These are phyloP conservation scores for Chymomyza costata DNA, from an alignment of 1,140 invertebrate genomes.

Conservation along the genomic window DNA sequence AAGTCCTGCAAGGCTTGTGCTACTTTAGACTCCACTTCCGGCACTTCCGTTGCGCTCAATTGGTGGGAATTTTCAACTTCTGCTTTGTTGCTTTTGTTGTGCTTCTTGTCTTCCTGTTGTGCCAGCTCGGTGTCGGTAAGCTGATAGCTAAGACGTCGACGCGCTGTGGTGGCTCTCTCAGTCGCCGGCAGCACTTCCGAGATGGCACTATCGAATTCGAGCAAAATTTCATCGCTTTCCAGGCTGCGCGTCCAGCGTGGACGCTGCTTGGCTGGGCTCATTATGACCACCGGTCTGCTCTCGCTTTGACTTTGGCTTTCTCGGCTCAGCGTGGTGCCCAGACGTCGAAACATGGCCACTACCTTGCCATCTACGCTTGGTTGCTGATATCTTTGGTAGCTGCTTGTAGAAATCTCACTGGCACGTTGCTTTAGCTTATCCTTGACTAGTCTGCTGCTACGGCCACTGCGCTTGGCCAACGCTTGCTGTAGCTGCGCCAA, in stretches of 20 bases:
- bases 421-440: constrained; percentile 1
- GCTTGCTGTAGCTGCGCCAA: constrained; percentile 22
- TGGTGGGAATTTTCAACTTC: constrained; percentile 41
- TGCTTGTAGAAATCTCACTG: no score
- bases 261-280: constrained; percentile 58
- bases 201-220: constrained; percentile 68
- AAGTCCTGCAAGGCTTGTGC: constrained; percentile 34
- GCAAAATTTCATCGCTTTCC: constrained; percentile 64
- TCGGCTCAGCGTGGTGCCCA: constrained; percentile 61
- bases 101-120: constrained; percentile 17
- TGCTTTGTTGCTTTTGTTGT: constrained; percentile 19
- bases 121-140: constrained; percentile 26
- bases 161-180: constrained; percentile 19
- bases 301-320: constrained; percentile 1
- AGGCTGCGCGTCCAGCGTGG: constrained; percentile 56
- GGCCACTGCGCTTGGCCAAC: constrained; percentile 7
- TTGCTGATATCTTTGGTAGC: constrained; percentile 51
- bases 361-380: constrained; percentile 70
- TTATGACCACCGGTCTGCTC: constrained; percentile 38
- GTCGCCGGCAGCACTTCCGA: constrained; percentile 59
- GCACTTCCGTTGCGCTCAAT: constrained; percentile 7
- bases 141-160: constrained; percentile 45
- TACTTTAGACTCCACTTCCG: no score
- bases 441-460: constrained; percentile 1
- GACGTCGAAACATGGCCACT: constrained; percentile 64